Evolutionary conservation across 2,113 vertebrate species (phyloP), one percentile per base, ranked within the genome.

Genomic region (Noctilio leporinus): DNA sequence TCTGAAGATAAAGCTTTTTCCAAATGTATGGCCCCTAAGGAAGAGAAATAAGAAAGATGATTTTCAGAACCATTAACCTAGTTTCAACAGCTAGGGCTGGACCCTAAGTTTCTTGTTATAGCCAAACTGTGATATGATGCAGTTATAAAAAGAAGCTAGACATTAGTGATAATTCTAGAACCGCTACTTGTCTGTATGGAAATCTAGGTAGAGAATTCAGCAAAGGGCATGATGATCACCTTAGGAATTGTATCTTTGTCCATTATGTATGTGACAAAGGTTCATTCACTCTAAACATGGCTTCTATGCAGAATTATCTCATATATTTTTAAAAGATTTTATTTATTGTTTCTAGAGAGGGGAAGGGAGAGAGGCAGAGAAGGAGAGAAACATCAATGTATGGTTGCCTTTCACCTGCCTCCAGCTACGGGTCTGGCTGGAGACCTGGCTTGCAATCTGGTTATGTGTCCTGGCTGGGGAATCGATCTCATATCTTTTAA

Each of bases 241-340:
- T 84, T 45, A 83, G 47, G 12, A 93, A 93, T 1, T 91, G n/a
- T 49, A 59, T 65, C 40, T 89, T 51, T 85, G 62, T 55, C 85
- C 28, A 83, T 84, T 87, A 72, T 72, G 9, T 26, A 84, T 35
- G 64, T 51, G 26, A 67, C 76, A 91, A 80, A 95, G 35, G 76
- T 55, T 81, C 76, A 81, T 55, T 81, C 76, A 84, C 28, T 76
- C 40, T 78, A 47, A 96, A 88, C 93, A 94, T 70, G 33, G 94
- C 45, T 91, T 91, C 70, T 10, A 57, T 81, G 93, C 38, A 89
- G 64, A 91, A 95, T 69, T 84, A 93, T 77, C 84, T 97, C 70
- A 24, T 62, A 86, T 67, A 93, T 93, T 40, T 10, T 59, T 30
- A 47, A 62, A 62, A 30, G 28, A 30, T 62, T 62, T 62, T 30